A percentile compares a stretch with the other conserved stretches of the same genome.
Evolutionary conservation across 2,888 invertebrate genomes (phyloP).

Genomic region (Diaprepes abbreviatus): DNA sequence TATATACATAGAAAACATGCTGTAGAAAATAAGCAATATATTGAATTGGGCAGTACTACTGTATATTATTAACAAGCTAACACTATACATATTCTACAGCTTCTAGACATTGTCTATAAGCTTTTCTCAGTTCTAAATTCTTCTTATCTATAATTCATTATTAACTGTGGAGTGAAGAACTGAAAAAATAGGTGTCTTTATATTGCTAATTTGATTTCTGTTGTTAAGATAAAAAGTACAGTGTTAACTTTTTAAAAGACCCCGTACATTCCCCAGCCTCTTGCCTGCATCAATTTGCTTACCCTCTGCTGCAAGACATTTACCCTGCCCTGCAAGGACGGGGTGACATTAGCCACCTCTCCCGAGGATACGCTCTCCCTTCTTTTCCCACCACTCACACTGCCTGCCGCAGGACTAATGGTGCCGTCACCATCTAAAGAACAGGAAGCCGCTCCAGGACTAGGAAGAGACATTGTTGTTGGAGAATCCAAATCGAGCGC

Average conservation of each 20-base stretch:
- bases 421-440: constrained; percentile 77
- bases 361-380: constrained; percentile 53
- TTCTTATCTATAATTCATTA: no score
- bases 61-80: constrained; percentile 9
- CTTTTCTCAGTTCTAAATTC: no score
- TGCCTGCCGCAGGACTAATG: constrained; percentile 79
- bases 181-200: no score
- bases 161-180: no score
- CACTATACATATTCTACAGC: not conserved
- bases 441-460: constrained; percentile 81
- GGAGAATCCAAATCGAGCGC: constrained; percentile 79
- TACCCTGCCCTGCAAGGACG: constrained; percentile 72
- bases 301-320: constrained; percentile 89
- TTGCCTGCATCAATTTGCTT: constrained; percentile 73
- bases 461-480: constrained; percentile 85
- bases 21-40: constrained; percentile 62
- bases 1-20: constrained; percentile 24
- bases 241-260: constrained; percentile 9
- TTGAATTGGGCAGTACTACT: constrained; percentile 64
- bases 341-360: constrained; percentile 66
- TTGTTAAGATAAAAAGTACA: no score
- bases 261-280: constrained; percentile 21
- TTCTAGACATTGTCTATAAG: no score
- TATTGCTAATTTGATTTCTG: no score
- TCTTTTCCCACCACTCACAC: constrained; percentile 76